Conservation (phyloP, 2,888 invertebrate genomes). For the Pharmacophagus antenor region DNA sequence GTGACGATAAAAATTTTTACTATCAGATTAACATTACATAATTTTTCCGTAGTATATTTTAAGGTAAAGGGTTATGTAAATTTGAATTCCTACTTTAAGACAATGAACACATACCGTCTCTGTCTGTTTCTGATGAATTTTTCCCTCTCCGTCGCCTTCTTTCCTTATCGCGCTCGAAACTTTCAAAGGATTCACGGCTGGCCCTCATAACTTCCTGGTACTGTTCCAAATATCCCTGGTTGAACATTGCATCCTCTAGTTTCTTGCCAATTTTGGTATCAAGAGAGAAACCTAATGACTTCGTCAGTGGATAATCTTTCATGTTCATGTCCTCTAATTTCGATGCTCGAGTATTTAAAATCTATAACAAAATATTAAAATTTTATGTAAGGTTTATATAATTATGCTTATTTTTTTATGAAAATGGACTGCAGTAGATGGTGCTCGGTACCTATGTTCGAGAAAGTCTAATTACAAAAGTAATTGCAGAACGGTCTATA, state of each 20-base stretch:
- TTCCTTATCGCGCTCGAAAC: constrained; percentile 42
- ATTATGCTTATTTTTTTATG: too few relatives aligned
- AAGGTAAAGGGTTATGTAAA: not conserved
- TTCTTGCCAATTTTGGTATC: constrained; percentile 38
- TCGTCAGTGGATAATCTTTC: constrained; percentile 41
- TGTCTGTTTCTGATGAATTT: constrained; percentile 42
- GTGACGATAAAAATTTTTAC: too few relatives aligned
- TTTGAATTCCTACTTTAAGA: not conserved
- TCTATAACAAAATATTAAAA: constrained; percentile 9
- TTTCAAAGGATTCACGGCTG: constrained; percentile 48
- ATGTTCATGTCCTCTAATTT: constrained; percentile 24
- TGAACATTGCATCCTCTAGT: constrained; percentile 41
- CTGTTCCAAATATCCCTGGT: constrained; percentile 47
- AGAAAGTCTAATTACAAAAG: too few relatives aligned
- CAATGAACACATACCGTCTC: constrained; percentile 42
- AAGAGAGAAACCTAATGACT: constrained; percentile 47
- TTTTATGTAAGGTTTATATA: too few relatives aligned
- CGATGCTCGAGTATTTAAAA: not conserved
- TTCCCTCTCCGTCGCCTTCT: constrained; percentile 40
- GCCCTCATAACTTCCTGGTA: constrained; percentile 55
- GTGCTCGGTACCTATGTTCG: too few relatives aligned
- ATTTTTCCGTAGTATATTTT: not conserved
- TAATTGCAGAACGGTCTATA: too few relatives aligned
- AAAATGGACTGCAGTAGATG: too few relatives aligned
- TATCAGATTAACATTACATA: not conserved